These are phyloP conservation scores for Xiphias gladius DNA, from an alignment of 2,113 vertebrate genomes.

Conservation along the genomic window DNA sequence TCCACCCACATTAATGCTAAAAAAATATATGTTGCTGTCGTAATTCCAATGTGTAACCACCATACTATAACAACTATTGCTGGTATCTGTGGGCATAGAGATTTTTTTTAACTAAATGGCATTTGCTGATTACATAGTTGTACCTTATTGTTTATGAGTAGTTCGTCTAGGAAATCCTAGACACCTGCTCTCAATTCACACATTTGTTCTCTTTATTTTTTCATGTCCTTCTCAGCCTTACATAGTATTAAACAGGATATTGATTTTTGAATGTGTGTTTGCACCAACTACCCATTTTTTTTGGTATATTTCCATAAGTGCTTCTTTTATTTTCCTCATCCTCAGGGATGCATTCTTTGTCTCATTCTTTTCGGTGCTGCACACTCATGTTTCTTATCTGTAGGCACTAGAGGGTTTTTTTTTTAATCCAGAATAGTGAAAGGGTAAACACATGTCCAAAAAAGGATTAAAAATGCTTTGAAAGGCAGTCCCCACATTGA, in stretches of 20 bases:
- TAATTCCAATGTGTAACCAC: neutral
- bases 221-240: neutral
- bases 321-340: neutral
- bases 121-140: neutral
- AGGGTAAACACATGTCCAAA: neutral
- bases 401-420: neutral
- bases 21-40: neutral
- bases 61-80: neutral
- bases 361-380: neutral
- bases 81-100: neutral
- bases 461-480: neutral
- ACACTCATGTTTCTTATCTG: neutral
- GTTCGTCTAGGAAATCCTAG: neutral
- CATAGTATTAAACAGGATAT: neutral
- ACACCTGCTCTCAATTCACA: neutral
- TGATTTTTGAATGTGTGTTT: neutral
- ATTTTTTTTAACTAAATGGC: neutral
- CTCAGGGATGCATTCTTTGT: neutral
- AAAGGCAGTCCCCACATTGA: too few species aligned
- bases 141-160: neutral
- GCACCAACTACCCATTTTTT: neutral
- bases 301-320: neutral
- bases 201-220: neutral
- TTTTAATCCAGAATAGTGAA: neutral
- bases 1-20: neutral